phyloP scores from a whole-genome alignment of 64 coral and sea anemone species.

The Porites australiensis region DNA sequence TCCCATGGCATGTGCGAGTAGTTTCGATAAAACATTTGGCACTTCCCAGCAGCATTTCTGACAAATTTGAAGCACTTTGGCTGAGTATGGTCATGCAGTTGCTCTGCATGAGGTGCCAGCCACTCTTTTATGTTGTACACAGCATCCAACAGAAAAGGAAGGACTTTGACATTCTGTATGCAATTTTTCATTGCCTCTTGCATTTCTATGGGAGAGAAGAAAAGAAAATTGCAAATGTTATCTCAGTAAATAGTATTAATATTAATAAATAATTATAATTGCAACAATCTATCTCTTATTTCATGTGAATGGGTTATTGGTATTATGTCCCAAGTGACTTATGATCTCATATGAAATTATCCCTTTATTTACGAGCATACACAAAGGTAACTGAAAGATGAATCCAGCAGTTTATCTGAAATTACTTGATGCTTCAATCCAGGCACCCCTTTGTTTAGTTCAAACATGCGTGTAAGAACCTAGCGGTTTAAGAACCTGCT shows the following conservation, averaged over 20 bases:
- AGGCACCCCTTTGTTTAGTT: background rate
- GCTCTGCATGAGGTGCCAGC: conserved; percentile 19
- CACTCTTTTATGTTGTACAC: conserved; percentile 35
- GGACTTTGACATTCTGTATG: conserved; percentile 31
- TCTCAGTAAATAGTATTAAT: no score
- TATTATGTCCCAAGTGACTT: background rate
- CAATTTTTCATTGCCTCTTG: conserved; percentile 46
- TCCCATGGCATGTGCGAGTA: conserved; percentile 53
- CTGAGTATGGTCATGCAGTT: conserved; percentile 42
- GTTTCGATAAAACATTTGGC: conserved; percentile 53
- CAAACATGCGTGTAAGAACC: no score
- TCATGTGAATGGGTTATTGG: background rate
- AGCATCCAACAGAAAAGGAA: conserved; percentile 3
- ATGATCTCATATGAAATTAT: conserved; percentile 5
- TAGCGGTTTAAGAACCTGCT: no score
- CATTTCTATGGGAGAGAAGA: conserved; percentile 5
- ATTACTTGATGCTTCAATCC: no score
- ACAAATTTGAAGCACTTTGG: conserved; percentile 69
- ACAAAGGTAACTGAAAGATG: background rate
- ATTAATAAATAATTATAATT: background rate
- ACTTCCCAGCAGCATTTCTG: conserved; percentile 19
- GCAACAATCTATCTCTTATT: background rate
- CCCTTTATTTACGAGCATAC: background rate
- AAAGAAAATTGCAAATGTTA: background rate
- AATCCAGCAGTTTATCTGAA: background rate